Evolutionary conservation across 2,113 vertebrate species (phyloP), one percentile per base, ranked within the genome.

Genomic region (Candoia aspera): DNA sequence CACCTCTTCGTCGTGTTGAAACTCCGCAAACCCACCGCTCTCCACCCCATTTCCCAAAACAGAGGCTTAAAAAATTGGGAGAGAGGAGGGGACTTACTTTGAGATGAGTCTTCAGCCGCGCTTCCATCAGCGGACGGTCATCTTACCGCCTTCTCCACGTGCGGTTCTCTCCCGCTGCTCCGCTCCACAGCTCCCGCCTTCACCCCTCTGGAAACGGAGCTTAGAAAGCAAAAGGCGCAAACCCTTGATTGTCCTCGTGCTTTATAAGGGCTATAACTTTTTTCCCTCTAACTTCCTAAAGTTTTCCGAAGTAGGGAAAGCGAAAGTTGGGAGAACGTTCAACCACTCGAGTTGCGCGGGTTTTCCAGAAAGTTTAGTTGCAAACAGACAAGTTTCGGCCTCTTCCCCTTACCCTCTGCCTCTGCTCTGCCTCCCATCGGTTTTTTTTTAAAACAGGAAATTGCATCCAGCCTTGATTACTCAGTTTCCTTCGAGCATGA

Each of bases 401-500:
- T 91, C 90, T 46, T 83, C 89, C 68, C 87, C 87, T 42, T 37
- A 2, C 33, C 59, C 86, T 23, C 2, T 24, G 33, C 42, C 42
- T 42, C 42, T 68, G 86, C 86, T 91, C 94, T 90, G 96, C 94
- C 95, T 94, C 94, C 42, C 95, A 85, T 96, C 95, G 92, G 33
- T 79, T 37, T 9, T 79, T 79, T 79, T 95, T 92, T 96, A 96
- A 94, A 94, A 97, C 97, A 97, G 98, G 97, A 98, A 98, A 97
- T 97, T 96, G 85, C 95, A 97, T 96, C 96, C 95, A 96, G 96
- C 96, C 92, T 96, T 95, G 97, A 97, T 97, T 96, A 96, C 92
- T 97, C 95, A 93, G 97, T 96, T 98, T 97, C 97, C 97, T 98
- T 94, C 95, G 94, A 96, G 97, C 97, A 95, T 96, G 64, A 97